Conservation (phyloP, 2,113 vertebrate genomes). For the Phylloscopus trochilus region DNA sequence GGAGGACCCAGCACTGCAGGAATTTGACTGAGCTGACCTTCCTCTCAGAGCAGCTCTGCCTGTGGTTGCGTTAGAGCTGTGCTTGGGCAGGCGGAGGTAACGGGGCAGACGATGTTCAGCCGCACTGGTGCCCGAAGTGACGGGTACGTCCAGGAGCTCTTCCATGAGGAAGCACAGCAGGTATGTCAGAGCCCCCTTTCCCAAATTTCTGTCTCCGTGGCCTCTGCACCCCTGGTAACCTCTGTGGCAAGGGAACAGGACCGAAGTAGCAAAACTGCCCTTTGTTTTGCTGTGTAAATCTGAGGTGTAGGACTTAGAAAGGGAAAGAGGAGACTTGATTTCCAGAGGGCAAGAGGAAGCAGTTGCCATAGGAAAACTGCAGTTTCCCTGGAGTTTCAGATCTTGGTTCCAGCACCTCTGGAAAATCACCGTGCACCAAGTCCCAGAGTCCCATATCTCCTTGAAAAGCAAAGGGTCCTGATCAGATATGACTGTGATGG, state of each 20-base stretch:
- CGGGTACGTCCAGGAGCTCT: conserved; percentile 83
- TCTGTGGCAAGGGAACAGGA: background rate
- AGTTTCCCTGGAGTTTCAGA: background rate
- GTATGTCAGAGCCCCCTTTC: conserved; percentile 56
- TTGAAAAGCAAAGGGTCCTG: background rate
- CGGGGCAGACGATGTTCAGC: background rate
- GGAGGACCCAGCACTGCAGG: background rate
- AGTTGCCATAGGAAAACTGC: background rate
- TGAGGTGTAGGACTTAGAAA: background rate
- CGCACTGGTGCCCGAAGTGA: background rate
- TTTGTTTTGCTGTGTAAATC: background rate
- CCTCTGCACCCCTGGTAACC: background rate
- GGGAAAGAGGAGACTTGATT: background rate
- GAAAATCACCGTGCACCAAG: background rate
- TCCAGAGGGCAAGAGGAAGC: background rate
- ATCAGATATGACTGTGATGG: background rate
- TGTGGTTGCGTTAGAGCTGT: background rate
- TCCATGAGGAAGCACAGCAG: conserved; percentile 93
- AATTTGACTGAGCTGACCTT: background rate
- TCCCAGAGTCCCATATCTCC: background rate
- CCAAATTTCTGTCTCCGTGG: background rate
- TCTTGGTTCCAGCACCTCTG: background rate
- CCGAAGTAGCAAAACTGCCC: background rate
- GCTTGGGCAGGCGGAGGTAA: rapidly evolving
- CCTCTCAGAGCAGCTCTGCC: background rate